Percentiles rank a stretch among this genome's conserved stretches.
These are phyloP conservation scores for Pseudococcus viburni DNA, from an alignment of 2,888 invertebrate species.

Conservation along the genomic window DNA sequence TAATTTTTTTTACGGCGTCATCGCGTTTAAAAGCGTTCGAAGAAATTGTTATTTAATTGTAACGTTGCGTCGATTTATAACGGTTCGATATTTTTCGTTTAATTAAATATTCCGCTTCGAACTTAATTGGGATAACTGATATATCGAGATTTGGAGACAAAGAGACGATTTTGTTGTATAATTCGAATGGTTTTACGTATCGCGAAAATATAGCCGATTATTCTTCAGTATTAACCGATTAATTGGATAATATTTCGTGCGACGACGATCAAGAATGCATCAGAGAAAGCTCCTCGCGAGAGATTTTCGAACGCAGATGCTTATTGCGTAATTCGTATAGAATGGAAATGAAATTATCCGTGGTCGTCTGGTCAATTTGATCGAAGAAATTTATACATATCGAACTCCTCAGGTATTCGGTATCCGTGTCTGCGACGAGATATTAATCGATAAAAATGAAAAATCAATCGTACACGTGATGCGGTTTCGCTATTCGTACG, in stretches of 20 bases:
- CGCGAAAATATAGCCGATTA: not conserved
- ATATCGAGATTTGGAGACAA: not conserved
- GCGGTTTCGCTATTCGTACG: conserved; percentile 1
- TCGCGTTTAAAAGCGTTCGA: not conserved
- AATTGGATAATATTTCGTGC: not conserved
- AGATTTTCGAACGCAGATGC: not conserved
- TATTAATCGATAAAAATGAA: conserved; percentile 6
- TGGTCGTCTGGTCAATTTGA: not conserved
- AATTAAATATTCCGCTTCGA: not conserved
- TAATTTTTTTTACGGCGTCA: conserved; percentile 7
- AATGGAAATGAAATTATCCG: not conserved
- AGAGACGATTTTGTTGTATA: not conserved
- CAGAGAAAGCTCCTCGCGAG: not conserved
- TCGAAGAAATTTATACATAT: not conserved
- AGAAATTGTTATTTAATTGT: not conserved
- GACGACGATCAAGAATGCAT: not conserved
- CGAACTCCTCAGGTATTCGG: not conserved
- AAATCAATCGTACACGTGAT: conserved; percentile 49
- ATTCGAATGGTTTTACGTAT: not conserved
- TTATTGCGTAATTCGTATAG: not conserved
- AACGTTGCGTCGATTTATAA: conserved; percentile 13
- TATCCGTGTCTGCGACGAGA: not conserved
- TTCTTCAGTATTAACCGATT: not conserved
- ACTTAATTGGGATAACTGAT: not conserved
- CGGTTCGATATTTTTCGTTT: conserved; percentile 24